Base-by-base conservation (phyloP, 2,113 vertebrate species). In the human (Homo sapiens) region DNA sequence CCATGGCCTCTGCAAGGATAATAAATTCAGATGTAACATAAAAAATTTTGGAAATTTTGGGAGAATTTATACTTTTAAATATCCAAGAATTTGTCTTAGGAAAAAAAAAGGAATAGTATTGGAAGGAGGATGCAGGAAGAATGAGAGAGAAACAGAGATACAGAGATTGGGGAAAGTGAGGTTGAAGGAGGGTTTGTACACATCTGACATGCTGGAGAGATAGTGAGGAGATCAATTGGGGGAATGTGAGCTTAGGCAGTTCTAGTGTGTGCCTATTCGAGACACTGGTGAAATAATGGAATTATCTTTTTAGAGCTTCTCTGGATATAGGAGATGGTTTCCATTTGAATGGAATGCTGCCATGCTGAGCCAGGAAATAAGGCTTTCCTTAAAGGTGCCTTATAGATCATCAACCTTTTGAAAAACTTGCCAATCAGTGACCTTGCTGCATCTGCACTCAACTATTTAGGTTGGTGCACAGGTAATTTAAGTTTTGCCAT, bases 241-340 rank as follows among this genome's bases (percentile, higher is more conserved):
- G 6, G 38, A 45, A 43, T 13, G 23, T 8, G 13, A 22, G 16
- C 6, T n/a, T 57, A 14, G 57, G 4, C 8, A 23, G 30, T 35
- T 68, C 35, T 25, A 0, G 25, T 25, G 0, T 2, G 8, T 6
- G 8, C 12, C 38, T 11, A 13, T 10, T 11, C 13, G 7, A 30
- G 40, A 83, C 30, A 45, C n/a, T 32, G 35, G 35, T 25, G 5
- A 59, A 59, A 14, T 16, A 25, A 10, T 20, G 48, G 9, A 18
- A 38, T 35, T 81, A 16, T 40, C 38, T 35, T 43, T 43, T 38
- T 30, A 48, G 80, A 84, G 80, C 18, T 48, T 59, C 70, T 84
- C 68, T 27, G 52, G 40, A 27, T 61, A 27, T 22, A 14, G 32
- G 40, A 5, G 32, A 12, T 14, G 11, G 76, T 38, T n/a, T 73